Evolutionary conservation across 2,113 vertebrate species (phyloP).

Genomic region (Nymphicus hollandicus): DNA sequence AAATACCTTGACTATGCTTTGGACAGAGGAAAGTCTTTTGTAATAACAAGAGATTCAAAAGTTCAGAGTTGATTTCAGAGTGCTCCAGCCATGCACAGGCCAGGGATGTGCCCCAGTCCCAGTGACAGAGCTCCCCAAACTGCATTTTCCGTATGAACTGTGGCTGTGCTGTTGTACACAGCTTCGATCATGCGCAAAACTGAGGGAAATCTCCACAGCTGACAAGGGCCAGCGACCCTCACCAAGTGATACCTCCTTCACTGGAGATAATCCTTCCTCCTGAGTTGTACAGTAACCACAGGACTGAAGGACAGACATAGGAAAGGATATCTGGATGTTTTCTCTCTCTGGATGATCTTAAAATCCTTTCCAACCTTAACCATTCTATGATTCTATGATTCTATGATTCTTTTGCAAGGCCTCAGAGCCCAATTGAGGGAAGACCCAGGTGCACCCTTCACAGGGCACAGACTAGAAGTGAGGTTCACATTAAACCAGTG

Average conservation of each 20-base stretch:
- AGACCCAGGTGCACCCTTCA: accelerated
- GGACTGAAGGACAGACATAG: not conserved
- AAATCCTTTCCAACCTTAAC: not conserved
- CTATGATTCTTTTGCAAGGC: not conserved
- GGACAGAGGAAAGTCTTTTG: not conserved
- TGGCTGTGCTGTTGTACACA: accelerated
- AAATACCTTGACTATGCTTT: not conserved
- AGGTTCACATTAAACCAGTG: not conserved
- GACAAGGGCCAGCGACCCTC: not conserved
- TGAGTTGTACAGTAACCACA: not conserved
- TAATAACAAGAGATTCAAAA: not conserved
- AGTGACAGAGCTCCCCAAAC: not conserved
- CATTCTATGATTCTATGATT: too few relatives aligned
- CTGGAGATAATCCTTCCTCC: not conserved
- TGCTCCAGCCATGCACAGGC: not conserved
- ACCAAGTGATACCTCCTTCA: not conserved
- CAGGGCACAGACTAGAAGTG: not conserved
- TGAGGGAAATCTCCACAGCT: not conserved
- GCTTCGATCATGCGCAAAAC: not conserved
- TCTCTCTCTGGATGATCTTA: not conserved
- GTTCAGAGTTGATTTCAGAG: not conserved
- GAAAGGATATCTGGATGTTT: not conserved
- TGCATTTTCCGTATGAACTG: not conserved
- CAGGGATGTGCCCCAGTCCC: not conserved
- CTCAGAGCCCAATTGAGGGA: not conserved